A percentile compares a stretch with the other conserved stretches of the same genome.
These are phyloP conservation scores for Rhamphomyia laevipes DNA, from an alignment of 2,888 invertebrate species.

Conservation along the genomic window DNA sequence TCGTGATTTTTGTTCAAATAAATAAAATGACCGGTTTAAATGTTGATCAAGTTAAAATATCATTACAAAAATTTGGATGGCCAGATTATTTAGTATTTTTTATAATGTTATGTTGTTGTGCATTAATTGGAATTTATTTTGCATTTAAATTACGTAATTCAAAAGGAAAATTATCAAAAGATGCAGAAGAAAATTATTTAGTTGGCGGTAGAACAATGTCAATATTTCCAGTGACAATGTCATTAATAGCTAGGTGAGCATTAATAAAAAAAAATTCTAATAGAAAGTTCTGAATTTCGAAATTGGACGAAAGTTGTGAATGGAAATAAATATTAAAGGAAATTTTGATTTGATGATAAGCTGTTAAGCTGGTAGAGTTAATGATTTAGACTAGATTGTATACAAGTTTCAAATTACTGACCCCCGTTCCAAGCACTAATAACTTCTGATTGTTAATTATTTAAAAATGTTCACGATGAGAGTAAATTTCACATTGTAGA, in stretches of 20 bases:
- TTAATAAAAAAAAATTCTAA: neutral
- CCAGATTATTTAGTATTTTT: constrained; percentile 69
- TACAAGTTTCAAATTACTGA: too few relatives aligned
- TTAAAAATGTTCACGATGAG: too few relatives aligned
- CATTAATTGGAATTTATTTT: constrained; percentile 71
- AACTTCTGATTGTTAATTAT: too few relatives aligned
- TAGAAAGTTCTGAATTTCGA: too few relatives aligned
- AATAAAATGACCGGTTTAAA: constrained; percentile 6
- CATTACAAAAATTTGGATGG: constrained; percentile 55
- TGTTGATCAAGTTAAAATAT: constrained; percentile 33
- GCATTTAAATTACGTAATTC: constrained; percentile 50
- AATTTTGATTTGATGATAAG: too few relatives aligned
- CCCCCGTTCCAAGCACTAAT: too few relatives aligned
- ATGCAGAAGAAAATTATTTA: constrained; percentile 47
- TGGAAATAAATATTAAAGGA: too few relatives aligned
- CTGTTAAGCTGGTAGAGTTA: too few relatives aligned
- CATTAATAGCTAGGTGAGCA: constrained; percentile 52
- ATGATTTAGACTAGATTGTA: too few relatives aligned
- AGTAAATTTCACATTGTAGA: too few relatives aligned
- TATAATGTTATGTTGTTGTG: constrained; percentile 62
- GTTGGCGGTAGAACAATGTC: constrained; percentile 57
- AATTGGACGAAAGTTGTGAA: too few relatives aligned
- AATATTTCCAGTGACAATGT: constrained; percentile 57
- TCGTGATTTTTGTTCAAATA: too few relatives aligned
- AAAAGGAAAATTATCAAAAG: constrained; percentile 22